Evolutionary conservation across 2,797 vertebrate species (phyloP).

Genomic region (Bryconaethiops microstoma): DNA sequence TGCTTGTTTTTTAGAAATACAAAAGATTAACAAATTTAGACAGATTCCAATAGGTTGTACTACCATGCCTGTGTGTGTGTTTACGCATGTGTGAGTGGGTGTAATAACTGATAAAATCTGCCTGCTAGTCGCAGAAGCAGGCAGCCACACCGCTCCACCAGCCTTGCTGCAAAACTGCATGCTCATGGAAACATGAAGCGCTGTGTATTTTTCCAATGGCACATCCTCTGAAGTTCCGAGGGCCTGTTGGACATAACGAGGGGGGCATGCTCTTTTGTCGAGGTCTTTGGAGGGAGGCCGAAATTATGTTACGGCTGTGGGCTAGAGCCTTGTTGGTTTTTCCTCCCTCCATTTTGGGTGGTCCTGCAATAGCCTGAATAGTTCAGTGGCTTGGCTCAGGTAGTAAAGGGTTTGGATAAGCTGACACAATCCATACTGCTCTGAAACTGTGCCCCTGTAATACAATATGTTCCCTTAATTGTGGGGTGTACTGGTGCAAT

Average conservation of each 20-base stretch:
- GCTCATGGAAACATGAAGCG: constrained; percentile 50
- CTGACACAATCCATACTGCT: constrained; percentile 35
- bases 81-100: neutral
- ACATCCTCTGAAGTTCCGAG: constrained; percentile 34
- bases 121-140: constrained; percentile 27
- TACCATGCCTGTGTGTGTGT: constrained; percentile 18
- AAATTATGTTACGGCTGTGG: constrained; percentile 51
- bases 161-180: constrained; percentile 34
- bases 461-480: constrained; percentile 47
- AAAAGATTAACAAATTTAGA: neutral
- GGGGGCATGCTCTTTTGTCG: constrained; percentile 41
- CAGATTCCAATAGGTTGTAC: neutral
- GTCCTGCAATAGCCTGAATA: constrained; percentile 40
- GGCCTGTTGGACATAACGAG: constrained; percentile 42
- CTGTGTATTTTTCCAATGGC: constrained; percentile 13
- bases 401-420: constrained; percentile 48
- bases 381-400: constrained; percentile 46
- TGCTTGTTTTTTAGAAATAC: neutral
- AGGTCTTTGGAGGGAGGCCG: constrained; percentile 42
- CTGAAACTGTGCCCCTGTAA: constrained; percentile 25
- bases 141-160: constrained; percentile 20
- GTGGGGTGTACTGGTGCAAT: constrained; percentile 44
- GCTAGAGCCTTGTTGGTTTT: constrained; percentile 49
- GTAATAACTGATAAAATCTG: constrained; percentile 5
- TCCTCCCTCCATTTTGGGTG: constrained; percentile 51